Conservation (phyloP, 2,113 vertebrate species). For the Tylochromis polylepis region DNA sequence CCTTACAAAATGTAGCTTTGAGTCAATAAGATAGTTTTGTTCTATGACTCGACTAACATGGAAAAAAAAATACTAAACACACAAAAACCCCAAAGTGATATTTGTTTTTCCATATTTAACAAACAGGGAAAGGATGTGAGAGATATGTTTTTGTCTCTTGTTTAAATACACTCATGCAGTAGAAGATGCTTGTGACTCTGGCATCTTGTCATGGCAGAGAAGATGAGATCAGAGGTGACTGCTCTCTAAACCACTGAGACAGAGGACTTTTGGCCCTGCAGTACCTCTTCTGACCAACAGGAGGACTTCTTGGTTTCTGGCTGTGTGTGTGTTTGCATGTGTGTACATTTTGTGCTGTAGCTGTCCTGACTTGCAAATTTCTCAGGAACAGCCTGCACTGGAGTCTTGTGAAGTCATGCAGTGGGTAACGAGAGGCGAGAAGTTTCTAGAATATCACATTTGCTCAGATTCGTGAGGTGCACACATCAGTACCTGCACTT, state of each 20-base stretch:
- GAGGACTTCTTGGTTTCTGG: constrained; percentile 6
- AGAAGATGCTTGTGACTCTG: not conserved
- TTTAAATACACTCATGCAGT: not conserved
- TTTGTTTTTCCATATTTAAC: not conserved
- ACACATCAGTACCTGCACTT: not conserved
- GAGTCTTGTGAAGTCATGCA: constrained; percentile 48
- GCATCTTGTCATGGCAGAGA: not conserved
- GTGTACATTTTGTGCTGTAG: constrained; percentile 4
- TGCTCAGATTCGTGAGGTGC: constrained; percentile 6
- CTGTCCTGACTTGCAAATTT: constrained; percentile 59
- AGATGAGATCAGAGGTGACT: constrained; percentile 5
- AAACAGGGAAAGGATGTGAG: not conserved
- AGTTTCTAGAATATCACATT: constrained; percentile 33
- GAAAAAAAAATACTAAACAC: not conserved
- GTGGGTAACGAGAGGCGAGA: constrained; percentile 22
- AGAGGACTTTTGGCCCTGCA: constrained; percentile 23
- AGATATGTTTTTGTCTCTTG: not conserved
- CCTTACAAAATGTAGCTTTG: not conserved
- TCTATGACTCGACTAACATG: not conserved
- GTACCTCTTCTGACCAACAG: constrained; percentile 24
- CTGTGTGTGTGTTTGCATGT: not conserved
- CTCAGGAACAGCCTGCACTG: constrained; percentile 39
- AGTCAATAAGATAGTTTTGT: not conserved
- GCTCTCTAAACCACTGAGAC: not conserved
- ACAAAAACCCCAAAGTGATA: not conserved